Evolutionary conservation across 2,888 invertebrate species (phyloP).

Genomic region (Cosmia pyralina): DNA sequence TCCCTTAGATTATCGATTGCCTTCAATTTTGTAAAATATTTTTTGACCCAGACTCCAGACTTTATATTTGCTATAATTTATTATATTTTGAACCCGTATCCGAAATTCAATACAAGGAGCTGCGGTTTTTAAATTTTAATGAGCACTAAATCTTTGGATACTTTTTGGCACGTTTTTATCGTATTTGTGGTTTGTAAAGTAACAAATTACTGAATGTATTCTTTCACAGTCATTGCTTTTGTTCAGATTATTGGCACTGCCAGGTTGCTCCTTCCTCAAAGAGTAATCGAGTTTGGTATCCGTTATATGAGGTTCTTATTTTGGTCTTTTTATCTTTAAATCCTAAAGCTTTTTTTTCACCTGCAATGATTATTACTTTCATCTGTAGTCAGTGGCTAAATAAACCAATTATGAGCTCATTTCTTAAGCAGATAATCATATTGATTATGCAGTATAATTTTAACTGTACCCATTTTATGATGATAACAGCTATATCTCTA

Average conservation of each 20-base stretch:
- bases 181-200: constrained; percentile 39
- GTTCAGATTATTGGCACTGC: background rate
- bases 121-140: constrained; percentile 55
- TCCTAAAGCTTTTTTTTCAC: background rate
- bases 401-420: too few species aligned
- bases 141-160: constrained; percentile 34
- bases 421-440: background rate
- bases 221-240: constrained; percentile 4
- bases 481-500: background rate
- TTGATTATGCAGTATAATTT: background rate
- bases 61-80: too few species aligned
- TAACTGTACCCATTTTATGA: background rate
- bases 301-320: background rate
- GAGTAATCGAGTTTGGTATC: background rate
- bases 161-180: constrained; percentile 19
- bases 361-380: background rate
- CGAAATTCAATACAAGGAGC: constrained; percentile 62
- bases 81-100: constrained; percentile 57
- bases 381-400: too few species aligned
- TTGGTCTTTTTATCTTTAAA: too few species aligned
- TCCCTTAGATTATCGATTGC: constrained; percentile 17
- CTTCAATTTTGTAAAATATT: constrained; percentile 21
- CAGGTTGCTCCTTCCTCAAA: background rate
- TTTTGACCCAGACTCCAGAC: too few species aligned
- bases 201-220: constrained; percentile 29